Evolutionary conservation across 2,113 vertebrate genomes (phyloP).

Genomic region (Halichoeres trimaculatus): DNA sequence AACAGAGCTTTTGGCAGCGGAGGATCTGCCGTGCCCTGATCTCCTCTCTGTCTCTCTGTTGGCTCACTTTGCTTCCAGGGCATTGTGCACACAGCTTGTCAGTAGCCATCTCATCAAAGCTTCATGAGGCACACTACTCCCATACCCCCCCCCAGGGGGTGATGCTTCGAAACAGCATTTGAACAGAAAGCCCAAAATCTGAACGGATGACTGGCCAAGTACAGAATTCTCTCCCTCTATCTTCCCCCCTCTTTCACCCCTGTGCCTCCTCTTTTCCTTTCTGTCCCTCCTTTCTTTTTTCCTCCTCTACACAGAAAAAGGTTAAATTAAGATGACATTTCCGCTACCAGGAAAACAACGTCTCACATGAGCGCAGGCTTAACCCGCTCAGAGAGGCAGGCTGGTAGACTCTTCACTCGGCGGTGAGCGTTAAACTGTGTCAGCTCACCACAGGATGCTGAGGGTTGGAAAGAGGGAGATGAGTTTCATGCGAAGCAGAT

Average conservation of each 20-base stretch:
- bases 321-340: conserved; percentile 50
- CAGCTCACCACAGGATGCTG: conserved; percentile 59
- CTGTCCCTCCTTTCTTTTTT: conserved; percentile 38
- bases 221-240: conserved; percentile 35
- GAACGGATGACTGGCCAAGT: conserved; percentile 49
- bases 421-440: conserved; percentile 50
- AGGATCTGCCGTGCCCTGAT: conserved; percentile 38
- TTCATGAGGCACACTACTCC: conserved; percentile 51
- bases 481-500: conserved; percentile 32
- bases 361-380: conserved; percentile 1
- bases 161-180: conserved; percentile 36
- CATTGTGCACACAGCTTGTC: conserved; percentile 67
- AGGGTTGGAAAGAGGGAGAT: conserved; percentile 29
- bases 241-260: not conserved
- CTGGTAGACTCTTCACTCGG: conserved; percentile 18
- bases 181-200: conserved; percentile 17
- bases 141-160: conserved; percentile 57
- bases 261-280: conserved; percentile 16
- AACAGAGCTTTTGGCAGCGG: conserved; percentile 51
- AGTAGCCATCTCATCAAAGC: conserved; percentile 68
- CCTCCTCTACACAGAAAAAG: conserved; percentile 31
- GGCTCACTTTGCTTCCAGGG: conserved; percentile 56
- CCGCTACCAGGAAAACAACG: conserved; percentile 1
- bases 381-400: conserved; percentile 16
- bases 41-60: conserved; percentile 22